A percentile compares a stretch with the other conserved stretches of the same genome.
phyloP scores from a whole-genome alignment of 2,888 invertebrate species.

The Nematopogon swammerdamellus region DNA sequence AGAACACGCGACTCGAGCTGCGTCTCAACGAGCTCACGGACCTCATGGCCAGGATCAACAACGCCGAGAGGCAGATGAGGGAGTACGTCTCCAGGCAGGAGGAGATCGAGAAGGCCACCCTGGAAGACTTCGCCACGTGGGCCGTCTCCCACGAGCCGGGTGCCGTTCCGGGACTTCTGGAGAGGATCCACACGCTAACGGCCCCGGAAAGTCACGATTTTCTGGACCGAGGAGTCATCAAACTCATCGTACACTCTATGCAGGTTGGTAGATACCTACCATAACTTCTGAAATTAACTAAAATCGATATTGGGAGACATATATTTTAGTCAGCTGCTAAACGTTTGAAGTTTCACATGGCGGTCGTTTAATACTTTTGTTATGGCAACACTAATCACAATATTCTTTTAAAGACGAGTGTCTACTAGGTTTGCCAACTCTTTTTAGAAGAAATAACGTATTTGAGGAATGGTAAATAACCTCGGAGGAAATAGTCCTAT shows the following conservation, averaged over 20 bases:
- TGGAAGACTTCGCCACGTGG: slow-evolving; percentile 67
- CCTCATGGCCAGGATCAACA: slow-evolving; percentile 55
- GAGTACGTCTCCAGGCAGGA: slow-evolving; percentile 51
- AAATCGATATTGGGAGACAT: too few relatives aligned
- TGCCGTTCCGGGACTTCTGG: slow-evolving; percentile 63
- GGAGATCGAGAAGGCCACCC: slow-evolving; percentile 60
- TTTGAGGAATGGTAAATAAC: too few relatives aligned
- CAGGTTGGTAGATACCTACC: slow-evolving; percentile 14
- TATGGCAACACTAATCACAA: too few relatives aligned
- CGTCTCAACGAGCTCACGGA: slow-evolving; percentile 61
- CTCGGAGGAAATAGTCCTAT: too few relatives aligned
- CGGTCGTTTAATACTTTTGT: too few relatives aligned
- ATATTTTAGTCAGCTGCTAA: too few relatives aligned
- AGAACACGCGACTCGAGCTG: slow-evolving; percentile 53
- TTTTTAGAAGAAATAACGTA: too few relatives aligned
- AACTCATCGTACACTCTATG: slow-evolving; percentile 16
- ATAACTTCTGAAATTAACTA: too few relatives aligned
- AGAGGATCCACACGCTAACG: slow-evolving; percentile 62
- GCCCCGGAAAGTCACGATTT: slow-evolving; percentile 43
- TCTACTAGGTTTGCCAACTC: too few relatives aligned
- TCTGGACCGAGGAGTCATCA: slow-evolving; percentile 31
- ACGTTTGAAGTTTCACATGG: too few relatives aligned
- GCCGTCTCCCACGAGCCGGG: slow-evolving; percentile 65
- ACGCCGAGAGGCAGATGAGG: slow-evolving; percentile 58
- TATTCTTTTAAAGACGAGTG: too few relatives aligned